These are phyloP conservation scores for Pyrocephalus nanus DNA, from an alignment of 2,797 vertebrate genomes.

Conservation along the genomic window DNA sequence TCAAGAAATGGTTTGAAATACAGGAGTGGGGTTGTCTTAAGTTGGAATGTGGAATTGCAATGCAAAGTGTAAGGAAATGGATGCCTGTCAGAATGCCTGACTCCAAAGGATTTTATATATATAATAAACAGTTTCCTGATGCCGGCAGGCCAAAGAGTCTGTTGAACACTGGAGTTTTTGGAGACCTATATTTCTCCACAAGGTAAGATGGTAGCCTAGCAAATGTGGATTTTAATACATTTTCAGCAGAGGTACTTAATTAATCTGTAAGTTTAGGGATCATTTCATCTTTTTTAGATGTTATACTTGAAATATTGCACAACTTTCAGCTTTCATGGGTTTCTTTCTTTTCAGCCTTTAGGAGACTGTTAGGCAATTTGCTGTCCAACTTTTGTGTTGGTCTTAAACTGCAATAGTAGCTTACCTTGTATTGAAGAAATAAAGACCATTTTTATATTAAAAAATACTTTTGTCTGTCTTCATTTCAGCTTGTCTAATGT, in stretches of 20 bases:
- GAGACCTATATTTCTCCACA: slow-evolving; percentile 75
- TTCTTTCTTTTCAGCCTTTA: slow-evolving; percentile 78
- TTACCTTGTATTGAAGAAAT: slow-evolving; percentile 82
- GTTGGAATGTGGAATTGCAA: slow-evolving; percentile 58
- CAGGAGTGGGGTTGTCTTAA: slow-evolving; percentile 41
- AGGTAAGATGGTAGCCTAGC: slow-evolving; percentile 76
- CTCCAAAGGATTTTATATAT: slow-evolving; percentile 61
- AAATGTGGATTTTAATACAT: slow-evolving; percentile 56
- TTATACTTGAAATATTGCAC: slow-evolving; percentile 73
- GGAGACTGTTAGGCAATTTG: slow-evolving; percentile 81
- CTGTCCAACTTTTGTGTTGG: slow-evolving; percentile 79
- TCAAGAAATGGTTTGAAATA: slow-evolving; percentile 62
- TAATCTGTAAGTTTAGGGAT: slow-evolving; percentile 39
- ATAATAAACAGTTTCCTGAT: slow-evolving; percentile 63
- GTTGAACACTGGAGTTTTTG: slow-evolving; percentile 72
- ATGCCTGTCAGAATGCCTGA: slow-evolving; percentile 58
- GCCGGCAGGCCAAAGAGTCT: slow-evolving; percentile 74
- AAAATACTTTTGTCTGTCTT: slow-evolving; percentile 65
- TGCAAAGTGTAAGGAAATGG: slow-evolving; percentile 62
- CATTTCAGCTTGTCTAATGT: slow-evolving; percentile 53
- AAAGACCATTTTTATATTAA: slow-evolving; percentile 78
- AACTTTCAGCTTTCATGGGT: slow-evolving; percentile 72
- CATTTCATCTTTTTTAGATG: slow-evolving; percentile 66
- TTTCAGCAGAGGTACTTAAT: slow-evolving; percentile 56
- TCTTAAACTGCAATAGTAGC: slow-evolving; percentile 79